Conservation (phyloP, 1,140 invertebrate genomes). For the Platyscapa corneri region DNA sequence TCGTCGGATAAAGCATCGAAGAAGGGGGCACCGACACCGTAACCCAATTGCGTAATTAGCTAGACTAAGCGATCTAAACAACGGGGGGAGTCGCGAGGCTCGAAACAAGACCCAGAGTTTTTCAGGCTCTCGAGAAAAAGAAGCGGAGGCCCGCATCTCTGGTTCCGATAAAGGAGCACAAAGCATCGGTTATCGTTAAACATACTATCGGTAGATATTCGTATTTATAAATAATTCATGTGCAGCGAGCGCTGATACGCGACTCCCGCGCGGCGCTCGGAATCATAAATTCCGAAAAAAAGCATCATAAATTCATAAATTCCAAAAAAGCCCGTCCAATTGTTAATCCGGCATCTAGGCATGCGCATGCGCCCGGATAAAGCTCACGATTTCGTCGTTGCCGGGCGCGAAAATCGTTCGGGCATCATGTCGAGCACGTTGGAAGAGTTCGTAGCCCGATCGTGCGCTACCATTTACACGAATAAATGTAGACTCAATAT, state of each 20-base stretch:
- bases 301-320: conserved; percentile 29
- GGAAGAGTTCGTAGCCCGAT: conserved; percentile 37
- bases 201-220: background rate
- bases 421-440: conserved; percentile 41
- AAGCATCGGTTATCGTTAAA: conserved; percentile 23
- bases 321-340: background rate
- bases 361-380: background rate
- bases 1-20: too few species aligned
- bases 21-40: too few species aligned
- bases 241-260: background rate
- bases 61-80: too few species aligned
- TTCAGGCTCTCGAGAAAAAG: background rate
- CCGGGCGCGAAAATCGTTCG: conserved; percentile 33
- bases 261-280: background rate
- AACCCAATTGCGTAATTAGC: too few species aligned
- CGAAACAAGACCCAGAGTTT: too few species aligned
- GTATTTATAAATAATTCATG: conserved; percentile 46
- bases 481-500: conserved; percentile 61
- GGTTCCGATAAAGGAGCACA: background rate
- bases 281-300: conserved; percentile 43
- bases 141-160: background rate
- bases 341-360: background rate
- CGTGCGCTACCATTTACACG: conserved; percentile 61
- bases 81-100: too few species aligned
- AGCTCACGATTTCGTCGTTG: conserved; percentile 38